These are phyloP conservation scores for Momotus momota DNA, from an alignment of 2,797 vertebrate genomes.

Conservation along the genomic window DNA sequence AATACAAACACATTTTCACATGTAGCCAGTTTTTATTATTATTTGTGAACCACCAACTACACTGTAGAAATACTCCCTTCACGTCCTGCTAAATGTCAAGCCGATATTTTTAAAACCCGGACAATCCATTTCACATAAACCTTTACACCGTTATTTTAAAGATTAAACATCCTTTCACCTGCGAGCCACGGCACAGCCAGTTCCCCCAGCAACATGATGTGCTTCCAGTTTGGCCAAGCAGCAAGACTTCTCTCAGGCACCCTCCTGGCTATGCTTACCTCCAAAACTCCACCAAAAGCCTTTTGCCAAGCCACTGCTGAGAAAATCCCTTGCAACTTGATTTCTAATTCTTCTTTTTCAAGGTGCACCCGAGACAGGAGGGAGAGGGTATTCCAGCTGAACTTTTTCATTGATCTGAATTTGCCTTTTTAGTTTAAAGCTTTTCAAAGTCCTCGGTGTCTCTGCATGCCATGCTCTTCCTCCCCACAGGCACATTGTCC, in stretches of 20 bases:
- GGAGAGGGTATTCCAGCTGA: neutral
- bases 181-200: slow-evolving; percentile 50
- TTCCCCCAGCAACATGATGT: slow-evolving; percentile 84
- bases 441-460: neutral
- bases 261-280: neutral
- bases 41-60: slow-evolving; percentile 50
- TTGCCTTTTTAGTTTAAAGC: slow-evolving; percentile 16
- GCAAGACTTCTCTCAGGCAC: slow-evolving; percentile 39
- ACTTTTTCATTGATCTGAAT: neutral
- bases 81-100: slow-evolving; percentile 59
- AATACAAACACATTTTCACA: neutral
- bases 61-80: slow-evolving; percentile 41
- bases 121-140: slow-evolving; percentile 55
- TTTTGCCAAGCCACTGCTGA: slow-evolving; percentile 45
- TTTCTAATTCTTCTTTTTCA: slow-evolving; percentile 57
- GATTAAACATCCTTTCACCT: slow-evolving; percentile 75
- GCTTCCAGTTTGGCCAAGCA: slow-evolving; percentile 66
- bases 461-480: neutral
- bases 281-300: neutral
- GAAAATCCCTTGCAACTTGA: slow-evolving; percentile 60
- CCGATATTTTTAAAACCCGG: slow-evolving; percentile 38
- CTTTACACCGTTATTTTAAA: slow-evolving; percentile 69
- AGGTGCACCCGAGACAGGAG: neutral
- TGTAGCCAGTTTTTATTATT: slow-evolving; percentile 21
- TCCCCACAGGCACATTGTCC: neutral